These are phyloP conservation scores for Columba guinea DNA, from an alignment of 2,797 vertebrate species.

Conservation along the genomic window DNA sequence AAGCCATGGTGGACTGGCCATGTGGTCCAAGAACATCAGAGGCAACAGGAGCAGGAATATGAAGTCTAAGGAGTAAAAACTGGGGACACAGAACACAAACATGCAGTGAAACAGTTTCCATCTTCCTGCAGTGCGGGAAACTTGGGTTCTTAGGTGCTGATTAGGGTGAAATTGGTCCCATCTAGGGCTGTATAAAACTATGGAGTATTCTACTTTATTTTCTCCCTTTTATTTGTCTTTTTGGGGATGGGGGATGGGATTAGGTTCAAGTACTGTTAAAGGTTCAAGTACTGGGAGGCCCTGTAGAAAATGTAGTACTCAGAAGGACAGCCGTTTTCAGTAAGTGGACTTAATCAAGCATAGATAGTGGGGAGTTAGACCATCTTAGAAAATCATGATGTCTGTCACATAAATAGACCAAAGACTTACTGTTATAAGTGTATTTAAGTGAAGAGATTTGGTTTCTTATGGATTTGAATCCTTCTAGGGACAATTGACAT, in stretches of 20 bases:
- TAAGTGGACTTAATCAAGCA: slow-evolving; percentile 52
- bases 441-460: slow-evolving; percentile 58
- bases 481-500: slow-evolving; percentile 17
- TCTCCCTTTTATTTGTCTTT: neutral
- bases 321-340: neutral
- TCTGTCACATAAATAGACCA: slow-evolving; percentile 52
- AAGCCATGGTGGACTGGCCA: neutral
- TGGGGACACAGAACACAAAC: neutral
- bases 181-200: neutral
- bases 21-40: neutral
- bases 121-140: fast-evolving
- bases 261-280: slow-evolving; percentile 10
- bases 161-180: neutral
- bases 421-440: slow-evolving; percentile 55
- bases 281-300: neutral
- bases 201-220: neutral
- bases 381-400: slow-evolving; percentile 51
- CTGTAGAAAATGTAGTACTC: slow-evolving; percentile 33
- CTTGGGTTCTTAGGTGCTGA: neutral
- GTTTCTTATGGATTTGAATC: slow-evolving; percentile 24
- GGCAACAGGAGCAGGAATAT: neutral
- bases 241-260: neutral
- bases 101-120: neutral
- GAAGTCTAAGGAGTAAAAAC: neutral
- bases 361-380: slow-evolving; percentile 18